Evolutionary conservation across 2,888 invertebrate species (phyloP), one percentile per base, ranked within the genome.

Genomic region (Acleris sparsana): DNA sequence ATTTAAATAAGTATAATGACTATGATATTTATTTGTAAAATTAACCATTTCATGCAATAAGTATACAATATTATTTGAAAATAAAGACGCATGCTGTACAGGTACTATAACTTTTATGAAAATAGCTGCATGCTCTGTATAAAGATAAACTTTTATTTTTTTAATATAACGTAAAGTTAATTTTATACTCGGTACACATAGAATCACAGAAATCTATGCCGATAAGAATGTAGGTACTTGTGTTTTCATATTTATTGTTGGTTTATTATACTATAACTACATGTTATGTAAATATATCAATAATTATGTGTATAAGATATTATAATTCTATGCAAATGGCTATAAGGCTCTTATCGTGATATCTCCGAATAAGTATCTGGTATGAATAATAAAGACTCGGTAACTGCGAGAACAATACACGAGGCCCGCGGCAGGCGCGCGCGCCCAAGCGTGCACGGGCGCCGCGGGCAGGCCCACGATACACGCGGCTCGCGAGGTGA

Each of bases 1-100:
- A 53, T 55, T 52, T 44, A 65, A 55, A 61, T 65, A 25, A 25
- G 25, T 25, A 62, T 83, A 79, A 83, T 74, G 79, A 80, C 73
- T 75, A 76, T 81, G 77, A 25, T 25, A 25, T 25, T 25, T 80
- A 9, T 13, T 11, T 39, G 39, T 51, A 22, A 58, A 57, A 22
- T 83, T 78, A 80, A 77, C 78, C 76, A 80, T 78, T 81, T 77
- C 84, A 85, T 86, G 84, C 85, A 82, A 84, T 25, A 33, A 33
- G 9, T 80, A 77, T 71, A 82, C 82, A 78, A 73, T 74, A 76
- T 68, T 75, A 73, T 70, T 75, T 76, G 68, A 72, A 73, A 16
- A 44, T 1, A 6, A 60, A 65, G 55, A 53, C 64, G 53, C 68
- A 64, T 68, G 68, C 68, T 61, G 46, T 56, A 61, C 25, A 25